A percentile compares a stretch with the other conserved stretches of the same genome.
Evolutionary conservation across 2,888 invertebrate genomes (phyloP).

Genomic region (Drosophila mimetica): DNA sequence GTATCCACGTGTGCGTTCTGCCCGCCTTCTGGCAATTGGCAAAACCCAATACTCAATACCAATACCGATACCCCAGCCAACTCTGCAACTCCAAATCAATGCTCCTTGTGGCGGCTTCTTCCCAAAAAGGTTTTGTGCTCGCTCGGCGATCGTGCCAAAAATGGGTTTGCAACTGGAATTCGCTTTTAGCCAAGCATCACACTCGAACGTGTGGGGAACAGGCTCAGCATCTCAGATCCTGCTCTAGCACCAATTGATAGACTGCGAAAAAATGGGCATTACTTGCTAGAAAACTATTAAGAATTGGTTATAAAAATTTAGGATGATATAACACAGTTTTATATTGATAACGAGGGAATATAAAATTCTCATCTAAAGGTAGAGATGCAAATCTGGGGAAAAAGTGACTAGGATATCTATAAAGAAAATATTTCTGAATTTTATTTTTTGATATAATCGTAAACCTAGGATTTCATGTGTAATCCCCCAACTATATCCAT

Average conservation of each 20-base stretch:
- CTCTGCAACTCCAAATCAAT: conserved; percentile 65
- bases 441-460: too few species aligned
- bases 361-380: too few species aligned
- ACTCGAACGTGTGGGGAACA: conserved; percentile 40
- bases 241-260: conserved; percentile 25
- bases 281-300: not conserved
- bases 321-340: too few species aligned
- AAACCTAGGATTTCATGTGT: too few species aligned
- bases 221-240: conserved; percentile 34
- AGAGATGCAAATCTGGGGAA: too few species aligned
- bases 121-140: conserved; percentile 63
- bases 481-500: too few species aligned
- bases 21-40: conserved; percentile 21
- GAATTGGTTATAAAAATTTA: too few species aligned
- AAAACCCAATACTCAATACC: conserved; percentile 32
- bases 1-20: conserved; percentile 74
- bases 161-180: conserved; percentile 80
- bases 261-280: not conserved
- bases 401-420: too few species aligned
- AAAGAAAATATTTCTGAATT: too few species aligned
- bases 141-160: conserved; percentile 73
- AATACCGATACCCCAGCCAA: conserved; percentile 8
- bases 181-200: conserved; percentile 72
- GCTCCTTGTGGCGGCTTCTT: conserved; percentile 63
- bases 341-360: too few species aligned